Base-by-base conservation (phyloP, 2,113 vertebrate genomes). In the Melanostigma gelatinosum region DNA sequence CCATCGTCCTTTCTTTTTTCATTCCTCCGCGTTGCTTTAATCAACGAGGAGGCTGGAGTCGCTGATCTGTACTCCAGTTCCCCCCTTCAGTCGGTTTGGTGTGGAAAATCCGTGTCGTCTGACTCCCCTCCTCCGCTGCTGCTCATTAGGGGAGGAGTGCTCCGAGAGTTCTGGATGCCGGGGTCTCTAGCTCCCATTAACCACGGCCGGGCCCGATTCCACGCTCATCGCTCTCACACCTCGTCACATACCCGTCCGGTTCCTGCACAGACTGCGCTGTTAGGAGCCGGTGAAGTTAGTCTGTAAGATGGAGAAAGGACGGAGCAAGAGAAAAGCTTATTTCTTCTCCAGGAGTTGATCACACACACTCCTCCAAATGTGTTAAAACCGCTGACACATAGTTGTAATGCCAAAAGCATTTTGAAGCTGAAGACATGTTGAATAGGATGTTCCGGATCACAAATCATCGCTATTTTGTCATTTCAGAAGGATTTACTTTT, bases 21-120 rank as follows among this genome's bases (percentile, higher is more conserved):
- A 57, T 67, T 18, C 29, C 60, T 58, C 34, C 1, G n/a, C 55
- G 60, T 77, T 89, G 62, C 83, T 93, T 93, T 88, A 88, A 93
- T 92, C 91, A 89, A 80, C 85, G 42, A 86, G 79, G 68, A 79
- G 22, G 61, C 67, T 75, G 83, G 66, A 80, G 18, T 50, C 29
- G 29, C 76, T 71, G 61, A 83, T 83, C 82, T 72, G 77, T 58
- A 50, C 72, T 75, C 73, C 64, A 76, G 75, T 27, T 68, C 65
- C 64, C 64, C 55, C 73, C 55, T 42, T 62, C 24, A 38, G 46
- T 84, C 6, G 20, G 55, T 40, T 44, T 22, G 58, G 61, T 83
- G 72, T 85, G 90, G 86, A 94, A 93, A 93, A 80, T 79, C 46
- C 55, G 2, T 77, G 89, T 93, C 89, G 91, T 85, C 68, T 54